These are phyloP conservation scores for Thaleichthys pacificus DNA, from an alignment of 2,797 vertebrate genomes.

Conservation along the genomic window DNA sequence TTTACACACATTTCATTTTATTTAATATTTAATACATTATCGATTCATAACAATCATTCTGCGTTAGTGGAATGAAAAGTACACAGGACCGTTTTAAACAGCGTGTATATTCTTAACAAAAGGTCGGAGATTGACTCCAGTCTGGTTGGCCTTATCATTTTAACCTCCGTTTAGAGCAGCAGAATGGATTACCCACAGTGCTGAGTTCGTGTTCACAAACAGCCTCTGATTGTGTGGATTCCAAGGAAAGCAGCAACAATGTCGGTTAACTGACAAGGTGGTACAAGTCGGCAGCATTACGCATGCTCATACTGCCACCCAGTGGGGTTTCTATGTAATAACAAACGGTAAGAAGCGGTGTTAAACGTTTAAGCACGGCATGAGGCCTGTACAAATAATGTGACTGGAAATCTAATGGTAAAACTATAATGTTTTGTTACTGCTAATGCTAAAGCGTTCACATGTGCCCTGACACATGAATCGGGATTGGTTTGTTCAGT, in stretches of 20 bases:
- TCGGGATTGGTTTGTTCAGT: no score
- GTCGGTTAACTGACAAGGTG: neutral
- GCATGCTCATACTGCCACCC: conserved; percentile 72
- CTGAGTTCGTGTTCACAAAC: conserved; percentile 44
- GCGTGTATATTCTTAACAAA: conserved; percentile 50
- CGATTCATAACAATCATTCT: neutral
- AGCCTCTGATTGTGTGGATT: conserved; percentile 45
- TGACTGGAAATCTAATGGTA: no score
- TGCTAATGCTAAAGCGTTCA: no score
- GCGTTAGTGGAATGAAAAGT: neutral
- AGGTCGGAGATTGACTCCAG: conserved; percentile 55
- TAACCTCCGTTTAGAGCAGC: conserved; percentile 64
- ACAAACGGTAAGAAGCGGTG: neutral
- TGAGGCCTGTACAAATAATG: no score
- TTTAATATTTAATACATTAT: neutral
- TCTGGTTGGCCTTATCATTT: conserved; percentile 64
- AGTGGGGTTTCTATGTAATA: conserved; percentile 45
- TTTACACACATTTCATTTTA: neutral
- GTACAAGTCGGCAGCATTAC: conserved; percentile 21
- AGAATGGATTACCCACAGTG: conserved; percentile 56
- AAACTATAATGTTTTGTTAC: no score
- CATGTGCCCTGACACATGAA: no score
- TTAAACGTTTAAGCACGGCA: no score
- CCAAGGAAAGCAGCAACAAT: conserved; percentile 22
- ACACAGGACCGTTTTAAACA: conserved; percentile 12